Evolutionary conservation across 2,888 invertebrate species (phyloP).

Genomic region (Hirtodrosophila histrioides): DNA sequence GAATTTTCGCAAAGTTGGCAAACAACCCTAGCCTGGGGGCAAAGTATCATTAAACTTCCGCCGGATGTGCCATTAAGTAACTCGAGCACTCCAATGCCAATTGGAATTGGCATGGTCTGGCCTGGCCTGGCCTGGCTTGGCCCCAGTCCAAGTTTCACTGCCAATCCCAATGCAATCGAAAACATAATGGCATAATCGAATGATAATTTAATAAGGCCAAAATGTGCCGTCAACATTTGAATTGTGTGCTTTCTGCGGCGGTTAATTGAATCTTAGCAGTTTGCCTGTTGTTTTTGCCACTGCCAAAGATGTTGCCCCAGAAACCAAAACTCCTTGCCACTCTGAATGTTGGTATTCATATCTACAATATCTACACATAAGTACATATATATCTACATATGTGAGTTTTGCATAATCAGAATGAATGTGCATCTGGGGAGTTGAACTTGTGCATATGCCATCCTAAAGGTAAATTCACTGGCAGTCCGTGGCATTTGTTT

Average conservation of each 20-base stretch:
- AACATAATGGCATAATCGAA: conserved; percentile 80
- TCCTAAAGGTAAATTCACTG: conserved; percentile 40
- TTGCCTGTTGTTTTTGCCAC: conserved; percentile 27
- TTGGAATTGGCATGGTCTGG: conserved; percentile 22
- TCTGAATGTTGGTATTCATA: conserved; percentile 42
- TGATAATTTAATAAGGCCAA: conserved; percentile 77
- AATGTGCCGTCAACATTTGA: conserved; percentile 78
- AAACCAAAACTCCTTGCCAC: conserved; percentile 31
- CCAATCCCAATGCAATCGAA: conserved; percentile 64
- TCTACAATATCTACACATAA: conserved; percentile 23
- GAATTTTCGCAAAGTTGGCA: conserved; percentile 44
- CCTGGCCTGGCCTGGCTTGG: too few relatives aligned
- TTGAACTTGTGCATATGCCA: conserved; percentile 73
- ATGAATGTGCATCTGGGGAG: conserved; percentile 82
- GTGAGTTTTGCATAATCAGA: conserved; percentile 80
- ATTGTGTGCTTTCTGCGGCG: conserved; percentile 60
- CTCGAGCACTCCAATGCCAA: conserved; percentile 15
- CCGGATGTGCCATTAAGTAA: conserved; percentile 71
- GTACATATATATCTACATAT: conserved; percentile 27
- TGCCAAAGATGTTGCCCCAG: conserved; percentile 24
- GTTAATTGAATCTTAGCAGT: conserved; percentile 72
- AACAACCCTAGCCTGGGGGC: conserved; percentile 52
- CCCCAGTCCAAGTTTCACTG: conserved; percentile 11
- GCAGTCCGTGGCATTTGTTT: conserved; percentile 16
- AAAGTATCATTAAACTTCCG: conserved; percentile 69